Evolutionary conservation across 2,888 invertebrate genomes (phyloP).

Genomic region (Lasioglossum morio): DNA sequence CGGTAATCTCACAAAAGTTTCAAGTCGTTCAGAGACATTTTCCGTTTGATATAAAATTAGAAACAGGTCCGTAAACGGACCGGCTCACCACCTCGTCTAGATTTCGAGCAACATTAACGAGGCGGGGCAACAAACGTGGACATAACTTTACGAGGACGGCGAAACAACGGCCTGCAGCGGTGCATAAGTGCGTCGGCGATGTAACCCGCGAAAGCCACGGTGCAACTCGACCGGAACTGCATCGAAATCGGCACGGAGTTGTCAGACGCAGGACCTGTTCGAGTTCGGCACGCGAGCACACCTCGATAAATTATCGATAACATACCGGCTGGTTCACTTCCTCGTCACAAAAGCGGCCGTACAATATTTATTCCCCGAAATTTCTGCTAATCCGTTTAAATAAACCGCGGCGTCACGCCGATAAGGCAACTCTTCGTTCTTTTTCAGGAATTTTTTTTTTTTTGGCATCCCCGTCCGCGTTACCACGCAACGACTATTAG

Average conservation of each 20-base stretch:
- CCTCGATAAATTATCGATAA: slow-evolving; percentile 65
- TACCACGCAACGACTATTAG: slow-evolving; percentile 32
- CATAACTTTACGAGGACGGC: background rate
- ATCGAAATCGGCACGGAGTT: slow-evolving; percentile 39
- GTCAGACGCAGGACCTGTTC: slow-evolving; percentile 56
- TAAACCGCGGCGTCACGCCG: slow-evolving; percentile 26
- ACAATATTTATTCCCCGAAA: slow-evolving; percentile 37
- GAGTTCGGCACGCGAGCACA: slow-evolving; percentile 55
- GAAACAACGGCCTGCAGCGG: slow-evolving; percentile 24
- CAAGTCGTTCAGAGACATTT: no score
- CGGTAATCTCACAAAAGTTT: background rate
- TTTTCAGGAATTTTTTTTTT: background rate
- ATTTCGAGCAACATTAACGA: background rate
- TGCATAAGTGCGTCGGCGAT: slow-evolving; percentile 54
- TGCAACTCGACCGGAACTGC: slow-evolving; percentile 46
- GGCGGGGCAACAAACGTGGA: slow-evolving; percentile 2
- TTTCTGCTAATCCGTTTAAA: slow-evolving; percentile 20
- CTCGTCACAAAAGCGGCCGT: slow-evolving; percentile 1
- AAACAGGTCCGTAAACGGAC: background rate
- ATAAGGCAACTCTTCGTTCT: slow-evolving; percentile 32
- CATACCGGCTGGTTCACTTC: background rate
- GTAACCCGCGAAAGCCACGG: slow-evolving; percentile 52
- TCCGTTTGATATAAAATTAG: background rate
- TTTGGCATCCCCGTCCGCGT: slow-evolving; percentile 22
- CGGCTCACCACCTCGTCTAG: background rate